phyloP scores from a whole-genome alignment of 1,140 invertebrate genomes.

The Orchestia grillus region DNA sequence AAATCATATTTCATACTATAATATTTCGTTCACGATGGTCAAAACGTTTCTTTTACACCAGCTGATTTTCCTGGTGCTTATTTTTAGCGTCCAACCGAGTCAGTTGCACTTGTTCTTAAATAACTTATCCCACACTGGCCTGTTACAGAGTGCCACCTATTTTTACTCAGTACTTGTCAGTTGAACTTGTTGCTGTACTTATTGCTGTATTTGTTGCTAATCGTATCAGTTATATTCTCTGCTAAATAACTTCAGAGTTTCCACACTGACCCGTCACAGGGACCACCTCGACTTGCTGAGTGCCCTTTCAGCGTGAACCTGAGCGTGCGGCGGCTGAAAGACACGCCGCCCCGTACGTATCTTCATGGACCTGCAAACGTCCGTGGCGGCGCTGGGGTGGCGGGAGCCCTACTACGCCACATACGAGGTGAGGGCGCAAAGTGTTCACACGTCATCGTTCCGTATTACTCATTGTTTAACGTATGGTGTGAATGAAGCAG shows the following conservation, averaged over 20 bases:
- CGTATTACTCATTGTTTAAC: neutral
- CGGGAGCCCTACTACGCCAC: slow-evolving; percentile 33
- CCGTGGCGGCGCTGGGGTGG: neutral
- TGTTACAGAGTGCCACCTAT: too few relatives aligned
- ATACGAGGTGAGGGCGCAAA: slow-evolving; percentile 10
- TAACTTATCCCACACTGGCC: too few relatives aligned
- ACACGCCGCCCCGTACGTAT: slow-evolving; percentile 63
- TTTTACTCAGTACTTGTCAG: too few relatives aligned
- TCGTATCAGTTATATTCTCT: too few relatives aligned
- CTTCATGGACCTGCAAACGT: slow-evolving; percentile 60
- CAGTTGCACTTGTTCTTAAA: too few relatives aligned
- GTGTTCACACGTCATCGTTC: neutral
- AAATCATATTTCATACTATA: too few relatives aligned
- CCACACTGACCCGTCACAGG: neutral
- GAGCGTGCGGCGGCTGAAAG: slow-evolving; percentile 69
- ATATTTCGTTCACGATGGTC: too few relatives aligned
- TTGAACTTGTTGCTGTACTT: too few relatives aligned
- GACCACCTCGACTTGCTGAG: neutral
- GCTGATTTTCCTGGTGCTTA: too few relatives aligned
- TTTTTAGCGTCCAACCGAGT: too few relatives aligned
- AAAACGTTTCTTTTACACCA: too few relatives aligned
- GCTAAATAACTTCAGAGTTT: neutral
- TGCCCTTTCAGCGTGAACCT: neutral
- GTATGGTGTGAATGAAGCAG: neutral
- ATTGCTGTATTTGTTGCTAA: too few relatives aligned